Evolutionary conservation across 2,888 invertebrate species (phyloP), one percentile per base, ranked within the genome.

Genomic region (Leptarthrus brevirostris): DNA sequence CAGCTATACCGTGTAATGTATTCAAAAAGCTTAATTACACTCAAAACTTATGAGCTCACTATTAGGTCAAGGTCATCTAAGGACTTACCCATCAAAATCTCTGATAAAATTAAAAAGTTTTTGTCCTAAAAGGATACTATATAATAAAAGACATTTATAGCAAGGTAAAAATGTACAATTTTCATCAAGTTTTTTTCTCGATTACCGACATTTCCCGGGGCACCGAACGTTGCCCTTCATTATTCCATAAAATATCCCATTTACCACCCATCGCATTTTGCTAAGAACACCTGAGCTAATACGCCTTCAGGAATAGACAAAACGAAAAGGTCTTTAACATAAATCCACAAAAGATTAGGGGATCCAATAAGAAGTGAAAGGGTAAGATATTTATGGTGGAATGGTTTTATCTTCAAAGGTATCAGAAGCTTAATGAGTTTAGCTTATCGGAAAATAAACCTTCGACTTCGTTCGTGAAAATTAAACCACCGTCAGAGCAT

Each of bases 281-380:
- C 52, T n/a, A 8, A 30, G 30, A 69, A 69, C 69, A 69, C 69
- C 69, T 52, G 69, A 52, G 69, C 34, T 30, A 52, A 34, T 24
- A 14, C 44, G 22, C 14, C 40, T 12, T 40, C 40, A 40, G 40
- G n/a, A 12, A n/a, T 40, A 69, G 34, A 69, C 22, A 30, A 69
- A 69, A 69, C 20, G 52, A 30, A 52, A 52, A 34, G 52, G 49
- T 49, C 34, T 52, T 69, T 69, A 52, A 69, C 34, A 52, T 69
- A 69, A 69, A 69, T 69, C 69, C 52, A 34, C 52, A 22, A 52
- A 34, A 52, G 69, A 69, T 69, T 52, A 69, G 30, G 69, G 34
- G 20, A 30, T 69, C 52, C 30, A 69, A 52, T 69, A 69, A 69
- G 52, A 52, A 52, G 34, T 14, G 69, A 69, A 69, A 69, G 69